Percentiles rank a stretch among this genome's conserved stretches.
phyloP scores from a whole-genome alignment of 1,140 invertebrate genomes.

The Cotesia chilonis region DNA sequence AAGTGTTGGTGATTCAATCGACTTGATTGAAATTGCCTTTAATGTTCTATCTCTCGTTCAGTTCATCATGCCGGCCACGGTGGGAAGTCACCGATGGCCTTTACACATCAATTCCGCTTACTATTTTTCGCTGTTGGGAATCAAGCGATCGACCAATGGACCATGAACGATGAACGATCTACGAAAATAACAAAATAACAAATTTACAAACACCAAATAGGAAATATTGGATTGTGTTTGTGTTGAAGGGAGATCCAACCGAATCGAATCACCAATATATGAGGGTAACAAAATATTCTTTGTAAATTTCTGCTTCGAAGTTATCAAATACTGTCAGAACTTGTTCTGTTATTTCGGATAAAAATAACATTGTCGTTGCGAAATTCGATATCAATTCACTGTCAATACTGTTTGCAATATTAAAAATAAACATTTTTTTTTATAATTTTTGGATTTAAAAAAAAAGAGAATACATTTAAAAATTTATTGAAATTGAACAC shows the following conservation, averaged over 20 bases:
- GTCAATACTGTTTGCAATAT: too few relatives aligned
- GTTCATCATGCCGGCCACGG: neutral
- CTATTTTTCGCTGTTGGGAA: constrained; percentile 5
- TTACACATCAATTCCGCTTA: constrained; percentile 18
- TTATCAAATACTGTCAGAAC: neutral
- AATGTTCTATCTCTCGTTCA: constrained; percentile 13
- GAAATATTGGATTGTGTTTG: too few relatives aligned
- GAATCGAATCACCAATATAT: too few relatives aligned
- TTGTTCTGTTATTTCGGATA: neutral
- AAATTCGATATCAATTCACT: too few relatives aligned
- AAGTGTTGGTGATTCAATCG: constrained; percentile 37
- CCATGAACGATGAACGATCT: neutral
- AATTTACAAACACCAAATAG: neutral
- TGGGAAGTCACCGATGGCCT: constrained; percentile 23
- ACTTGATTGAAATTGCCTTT: constrained; percentile 35
- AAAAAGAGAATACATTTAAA: too few relatives aligned
- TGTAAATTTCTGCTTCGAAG: neutral
- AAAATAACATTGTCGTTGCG: too few relatives aligned
- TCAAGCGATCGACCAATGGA: neutral
- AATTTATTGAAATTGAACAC: too few relatives aligned
- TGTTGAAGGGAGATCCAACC: too few relatives aligned
- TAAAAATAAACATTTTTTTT: too few relatives aligned
- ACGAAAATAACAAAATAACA: neutral
- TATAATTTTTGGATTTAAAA: too few relatives aligned
- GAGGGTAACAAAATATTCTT: too few relatives aligned